Evolutionary conservation across 30 jellyfish, hydroid and myxozoan genomes (phyloP), one percentile per base, ranked within the genome.

Genomic region (Clytia hemisphaerica): DNA sequence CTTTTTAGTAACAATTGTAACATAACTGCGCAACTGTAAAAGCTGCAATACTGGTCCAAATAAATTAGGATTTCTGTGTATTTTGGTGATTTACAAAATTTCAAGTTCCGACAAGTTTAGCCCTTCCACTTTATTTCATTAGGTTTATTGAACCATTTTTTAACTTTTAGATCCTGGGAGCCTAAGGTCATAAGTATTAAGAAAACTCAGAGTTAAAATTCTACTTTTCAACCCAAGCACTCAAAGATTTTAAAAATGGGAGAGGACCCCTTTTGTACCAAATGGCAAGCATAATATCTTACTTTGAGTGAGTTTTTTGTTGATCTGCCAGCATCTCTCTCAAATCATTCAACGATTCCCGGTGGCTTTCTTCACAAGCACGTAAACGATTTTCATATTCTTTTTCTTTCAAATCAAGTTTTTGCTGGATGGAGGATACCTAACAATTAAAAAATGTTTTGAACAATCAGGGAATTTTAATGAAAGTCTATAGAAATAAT

Each of bases 321-420:
- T 88, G 97, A 14, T 86, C 86, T 21, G 91, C 53, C 66, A 88
- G 50, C 94, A 79, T 88, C 25, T 80, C 93, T 16, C 97, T 63
- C 49, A 88, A 51, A 22, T 88, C 97, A 60, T 82, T 70, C 50
- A 76, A 64, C 4, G 93, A 51, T 45, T 57, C 79, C 26, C 88
- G 79, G 63, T 71, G 67, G 25, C 76, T 34, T 18, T 76, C 90
- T 51, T 88, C 97, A 2, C 85, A 50, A 12, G 97, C 93, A 32
- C 69, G 74, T 14, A 81, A 67, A 38, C 88, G 73, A 9, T 93
- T 74, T 44, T 88, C 93, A 33, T 71, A 73, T 36, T 88, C 93
- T 60, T 76, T 75, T 21, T 65, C 90, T 80, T 88, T 82, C 59
- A 80, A 32, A 58, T 88, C 95, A 0, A 88, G 79, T 34, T 78